Evolutionary conservation across 2,888 invertebrate species (phyloP).

Genomic region (Athalia circularis): DNA sequence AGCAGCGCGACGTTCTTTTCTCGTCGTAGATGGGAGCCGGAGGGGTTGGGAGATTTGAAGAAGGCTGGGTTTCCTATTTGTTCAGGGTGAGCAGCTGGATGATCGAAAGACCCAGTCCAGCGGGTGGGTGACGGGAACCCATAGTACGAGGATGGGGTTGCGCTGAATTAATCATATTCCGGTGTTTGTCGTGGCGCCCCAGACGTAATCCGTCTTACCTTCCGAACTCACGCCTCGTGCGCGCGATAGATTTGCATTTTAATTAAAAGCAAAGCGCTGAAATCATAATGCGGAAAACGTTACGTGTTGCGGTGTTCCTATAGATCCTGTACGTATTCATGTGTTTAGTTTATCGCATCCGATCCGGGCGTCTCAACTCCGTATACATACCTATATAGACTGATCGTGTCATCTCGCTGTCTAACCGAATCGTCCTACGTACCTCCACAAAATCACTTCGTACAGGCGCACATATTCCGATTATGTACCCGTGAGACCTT

Average conservation of each 20-base stretch:
- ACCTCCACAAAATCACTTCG: too few species aligned
- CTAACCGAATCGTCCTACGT: too few species aligned
- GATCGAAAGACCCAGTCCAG: slow-evolving; percentile 50
- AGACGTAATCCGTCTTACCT: slow-evolving; percentile 74
- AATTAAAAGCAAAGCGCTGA: slow-evolving; percentile 79
- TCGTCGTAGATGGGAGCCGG: background rate
- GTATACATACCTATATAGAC: too few species aligned
- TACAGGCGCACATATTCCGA: too few species aligned
- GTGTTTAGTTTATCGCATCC: background rate
- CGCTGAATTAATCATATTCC: slow-evolving; percentile 74
- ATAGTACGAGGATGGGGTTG: slow-evolving; percentile 66
- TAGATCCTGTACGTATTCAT: background rate
- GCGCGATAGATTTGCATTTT: slow-evolving; percentile 78
- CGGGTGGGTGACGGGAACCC: slow-evolving; percentile 56
- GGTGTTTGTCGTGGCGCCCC: slow-evolving; percentile 73
- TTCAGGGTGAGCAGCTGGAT: slow-evolving; percentile 48
- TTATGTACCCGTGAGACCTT: background rate
- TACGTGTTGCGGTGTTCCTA: slow-evolving; percentile 5
- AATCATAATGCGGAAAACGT: slow-evolving; percentile 76
- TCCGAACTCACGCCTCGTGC: slow-evolving; percentile 64
- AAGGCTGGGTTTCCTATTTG: slow-evolving; percentile 31
- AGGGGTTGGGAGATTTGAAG: slow-evolving; percentile 8
- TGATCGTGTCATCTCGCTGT: too few species aligned
- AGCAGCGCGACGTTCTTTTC: background rate
- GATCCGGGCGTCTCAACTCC: too few species aligned